Base-by-base conservation (phyloP, 2,888 invertebrate species). In the Philhelius pedissequus region DNA sequence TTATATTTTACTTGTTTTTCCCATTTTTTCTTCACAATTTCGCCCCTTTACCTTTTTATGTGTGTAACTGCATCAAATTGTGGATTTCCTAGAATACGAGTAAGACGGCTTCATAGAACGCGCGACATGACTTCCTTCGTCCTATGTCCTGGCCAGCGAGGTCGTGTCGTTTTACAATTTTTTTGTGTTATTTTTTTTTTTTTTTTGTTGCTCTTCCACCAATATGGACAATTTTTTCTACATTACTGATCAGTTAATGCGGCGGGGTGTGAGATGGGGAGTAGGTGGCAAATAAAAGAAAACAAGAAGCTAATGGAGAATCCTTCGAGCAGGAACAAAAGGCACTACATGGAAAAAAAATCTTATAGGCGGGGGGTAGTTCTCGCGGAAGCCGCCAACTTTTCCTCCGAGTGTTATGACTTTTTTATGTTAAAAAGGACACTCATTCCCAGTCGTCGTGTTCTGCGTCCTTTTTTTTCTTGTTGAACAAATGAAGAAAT, bases 371-470 rank as follows among this genome's bases (percentile, higher is more conserved):
- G n/a, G n/a, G n/a, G n/a, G n/a, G 40, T 70, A 30, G 64, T 73
- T 54, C 56, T 27, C 64, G 60, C 69, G 69, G 45, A 58, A 68
- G 60, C 73, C 50, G 66, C 50, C 38, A 48, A 71, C 77, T 69
- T 82, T 56, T 82, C 25, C 25, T 40, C 43, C 60, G 71, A 71
- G 75, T 80, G 71, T 86, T 86, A 86, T 86, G 86, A 77, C 73
- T 86, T 86, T 86, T 86, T 86, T 86, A 86, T 86, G 86, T 56
- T 76, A 86, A 86, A 76, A 76, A 76, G 76, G 84, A 84, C 75
- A 86, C 86, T 76, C 80, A 77, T 77, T 56, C 81, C 58, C 8
- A 13, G 22, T 58, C 22, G 40, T 56, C 15, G 30, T 20, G 8
- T 56, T 45, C 45, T 45, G 2, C 15, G 27, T 56, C 32, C 30